Conservation (phyloP, 2,888 invertebrate genomes). For the Patella depressa region DNA sequence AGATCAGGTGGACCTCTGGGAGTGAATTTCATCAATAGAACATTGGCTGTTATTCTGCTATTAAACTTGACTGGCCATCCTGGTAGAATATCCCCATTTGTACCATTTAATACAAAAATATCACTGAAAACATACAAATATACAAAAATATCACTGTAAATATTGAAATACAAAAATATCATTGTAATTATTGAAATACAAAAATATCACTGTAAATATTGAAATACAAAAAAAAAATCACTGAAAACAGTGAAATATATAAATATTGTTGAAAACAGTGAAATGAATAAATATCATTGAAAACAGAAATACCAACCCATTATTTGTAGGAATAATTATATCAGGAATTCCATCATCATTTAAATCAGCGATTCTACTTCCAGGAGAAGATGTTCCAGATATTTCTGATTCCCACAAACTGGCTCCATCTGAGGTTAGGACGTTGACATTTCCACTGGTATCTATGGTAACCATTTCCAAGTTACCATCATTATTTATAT, state of each 20-base stretch:
- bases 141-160: background rate
- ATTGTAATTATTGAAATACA: background rate
- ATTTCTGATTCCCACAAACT: constrained; percentile 57
- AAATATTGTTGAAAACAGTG: too few relatives aligned
- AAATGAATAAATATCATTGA: too few relatives aligned
- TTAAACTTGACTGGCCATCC: constrained; percentile 59
- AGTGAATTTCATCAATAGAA: constrained; percentile 55
- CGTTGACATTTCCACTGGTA: constrained; percentile 59
- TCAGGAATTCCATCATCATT: constrained; percentile 59
- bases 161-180: background rate
- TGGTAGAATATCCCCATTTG: constrained; percentile 50
- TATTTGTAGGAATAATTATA: constrained; percentile 58
- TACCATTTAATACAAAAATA: constrained; percentile 64
- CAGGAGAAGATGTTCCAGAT: constrained; percentile 55
- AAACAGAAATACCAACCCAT: constrained; percentile 47
- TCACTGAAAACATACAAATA: constrained; percentile 44
- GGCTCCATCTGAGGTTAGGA: constrained; percentile 50
- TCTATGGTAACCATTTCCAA: constrained; percentile 62
- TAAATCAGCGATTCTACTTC: constrained; percentile 57
- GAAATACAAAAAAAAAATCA: too few relatives aligned
- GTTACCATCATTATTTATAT: constrained; percentile 53
- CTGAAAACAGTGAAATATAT: too few relatives aligned
- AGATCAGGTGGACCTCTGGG: constrained; percentile 46
- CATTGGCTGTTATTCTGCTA: constrained; percentile 48
- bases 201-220: background rate